Conservation (phyloP, 2,888 invertebrate genomes). For the Calliopum simillimum region DNA sequence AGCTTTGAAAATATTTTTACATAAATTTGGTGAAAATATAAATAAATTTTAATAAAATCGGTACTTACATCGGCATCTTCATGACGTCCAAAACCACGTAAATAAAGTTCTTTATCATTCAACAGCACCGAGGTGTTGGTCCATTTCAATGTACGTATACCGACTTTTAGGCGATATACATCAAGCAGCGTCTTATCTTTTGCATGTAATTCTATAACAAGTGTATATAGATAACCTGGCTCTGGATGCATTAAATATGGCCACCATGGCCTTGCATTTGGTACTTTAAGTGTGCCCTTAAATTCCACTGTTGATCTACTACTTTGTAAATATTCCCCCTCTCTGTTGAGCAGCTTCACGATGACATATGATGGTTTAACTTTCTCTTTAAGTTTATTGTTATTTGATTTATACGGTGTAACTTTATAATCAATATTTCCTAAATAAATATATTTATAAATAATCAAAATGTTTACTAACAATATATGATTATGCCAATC, state of each 20-base stretch:
- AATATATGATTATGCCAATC: background rate
- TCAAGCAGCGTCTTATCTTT: constrained; percentile 70
- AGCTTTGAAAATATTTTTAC: no score
- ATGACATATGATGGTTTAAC: constrained; percentile 55
- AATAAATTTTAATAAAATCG: no score
- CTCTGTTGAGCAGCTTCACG: constrained; percentile 69
- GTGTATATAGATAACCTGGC: constrained; percentile 86
- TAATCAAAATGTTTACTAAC: no score
- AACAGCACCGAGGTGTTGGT: no score
- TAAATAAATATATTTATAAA: background rate
- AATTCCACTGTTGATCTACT: constrained; percentile 68
- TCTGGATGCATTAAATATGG: constrained; percentile 84
- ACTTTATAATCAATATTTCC: background rate
- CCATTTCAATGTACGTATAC: no score
- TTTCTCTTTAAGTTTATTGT: constrained; percentile 57
- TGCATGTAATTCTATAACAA: constrained; percentile 72
- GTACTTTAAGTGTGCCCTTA: constrained; percentile 74
- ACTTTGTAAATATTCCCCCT: constrained; percentile 70
- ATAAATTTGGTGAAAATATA: no score
- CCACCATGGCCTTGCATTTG: no score
- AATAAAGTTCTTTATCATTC: no score
- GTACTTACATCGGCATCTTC: constrained; percentile 89
- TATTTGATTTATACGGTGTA: no score
- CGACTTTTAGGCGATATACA: constrained; percentile 82
- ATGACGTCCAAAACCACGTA: no score